Evolutionary conservation across 1,140 invertebrate species (phyloP), one percentile per base, ranked within the genome.

Genomic region (Drosophila nasuta): DNA sequence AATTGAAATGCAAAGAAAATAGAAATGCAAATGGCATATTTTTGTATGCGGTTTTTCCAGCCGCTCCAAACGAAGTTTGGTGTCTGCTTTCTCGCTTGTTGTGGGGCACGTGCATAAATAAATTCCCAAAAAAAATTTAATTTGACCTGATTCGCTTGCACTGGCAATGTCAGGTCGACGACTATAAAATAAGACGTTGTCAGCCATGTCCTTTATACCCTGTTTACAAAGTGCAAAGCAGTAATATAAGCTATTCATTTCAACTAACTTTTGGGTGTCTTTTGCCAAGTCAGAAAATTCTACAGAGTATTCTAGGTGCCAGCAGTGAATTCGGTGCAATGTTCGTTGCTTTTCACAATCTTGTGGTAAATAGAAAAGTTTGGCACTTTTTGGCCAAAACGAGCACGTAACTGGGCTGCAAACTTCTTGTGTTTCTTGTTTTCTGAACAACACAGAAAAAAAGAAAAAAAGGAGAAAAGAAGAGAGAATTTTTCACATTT

Each of bases 101-200:
- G 35, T 38, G 46, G 38, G 74, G 71, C 79, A 74, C 68, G 63
- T 72, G 68, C 79, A 81, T 81, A 81, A 74, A 81, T 81, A 81
- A 81, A 81, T 81, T 74, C 54, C 35, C 35, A 25, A 25, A 25
- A 25, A 67, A 66, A 67, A 67, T 57, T 67, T 52, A 52, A 81
- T 81, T 67, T 80, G 66, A 63, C 81, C 69, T 66, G 68, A 69
- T 81, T 81, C 62, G 64, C 74, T 68, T 81, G 79, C 78, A 80
- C 65, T 57, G 79, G 54, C 56, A 59, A 28, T 67, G 51, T 46
- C 59, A 73, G 48, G 51, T 28, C 17, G 8, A 62, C 59, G 13
- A 11, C 15, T 25, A 48, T 33, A 35, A 30, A 49, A 52, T 38
- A 70, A 70, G 59, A 63, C 41, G 51, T 17, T 71, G 60, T 57